A percentile compares a stretch with the other conserved stretches of the same genome.
Evolutionary conservation across 2,797 vertebrate genomes (phyloP).

Genomic region (Neosilurus mollespiculum): DNA sequence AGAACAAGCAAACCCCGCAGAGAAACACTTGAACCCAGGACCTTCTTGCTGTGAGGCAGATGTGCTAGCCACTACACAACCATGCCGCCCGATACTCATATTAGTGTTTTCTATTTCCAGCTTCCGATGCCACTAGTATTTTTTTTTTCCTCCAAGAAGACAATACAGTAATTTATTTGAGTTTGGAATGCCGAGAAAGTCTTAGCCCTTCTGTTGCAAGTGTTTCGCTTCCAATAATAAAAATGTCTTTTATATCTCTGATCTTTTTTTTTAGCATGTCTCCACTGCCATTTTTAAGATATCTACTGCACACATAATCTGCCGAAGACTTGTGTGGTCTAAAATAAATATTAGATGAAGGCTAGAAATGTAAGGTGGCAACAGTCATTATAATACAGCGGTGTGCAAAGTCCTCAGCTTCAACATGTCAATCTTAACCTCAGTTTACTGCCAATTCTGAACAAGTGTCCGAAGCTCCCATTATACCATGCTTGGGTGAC

Average conservation of each 20-base stretch:
- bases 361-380: neutral
- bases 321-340: neutral
- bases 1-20: too few species aligned
- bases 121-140: neutral
- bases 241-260: neutral
- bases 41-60: too few species aligned
- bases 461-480: slow-evolving; percentile 8
- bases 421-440: neutral
- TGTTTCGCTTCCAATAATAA: neutral
- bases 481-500: slow-evolving; percentile 8
- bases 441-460: neutral
- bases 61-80: too few species aligned
- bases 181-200: neutral
- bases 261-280: neutral
- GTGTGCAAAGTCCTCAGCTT: neutral
- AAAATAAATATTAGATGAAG: neutral
- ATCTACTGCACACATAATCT: slow-evolving; percentile 11
- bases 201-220: neutral
- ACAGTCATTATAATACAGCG: neutral
- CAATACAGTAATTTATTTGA: neutral
- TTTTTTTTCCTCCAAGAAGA: neutral
- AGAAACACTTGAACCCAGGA: too few species aligned
- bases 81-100: neutral
- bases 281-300: slow-evolving; percentile 2
- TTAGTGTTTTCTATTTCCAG: neutral